Base-by-base conservation (phyloP, 2,113 vertebrate genomes). In the Siphamia tubifer region DNA sequence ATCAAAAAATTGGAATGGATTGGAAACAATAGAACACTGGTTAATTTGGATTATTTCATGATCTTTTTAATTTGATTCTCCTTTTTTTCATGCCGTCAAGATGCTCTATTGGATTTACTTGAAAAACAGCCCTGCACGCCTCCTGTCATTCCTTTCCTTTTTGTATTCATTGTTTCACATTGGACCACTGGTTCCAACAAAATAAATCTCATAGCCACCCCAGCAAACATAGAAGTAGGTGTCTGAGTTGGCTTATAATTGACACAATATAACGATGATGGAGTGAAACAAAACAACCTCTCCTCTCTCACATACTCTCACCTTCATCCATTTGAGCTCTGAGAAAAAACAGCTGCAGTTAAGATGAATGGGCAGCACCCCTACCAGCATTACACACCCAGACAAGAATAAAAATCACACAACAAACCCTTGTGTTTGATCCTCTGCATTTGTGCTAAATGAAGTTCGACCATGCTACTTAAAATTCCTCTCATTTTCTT, bases 261-360 rank as follows among this genome's bases (percentile, higher is more conserved):
- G 51, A 45, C 40, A 32, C 8, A 5, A 24, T 44, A 35, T 42
- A 24, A 34, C 39, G 30, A 21, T 25, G 30, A 69, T 34, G 20
- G 48, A 43, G 57, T 15, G 39, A 52, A 61, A 48, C 31, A 52
- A 70, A 61, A 61, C 68, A 53, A 60, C 57, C 31, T 55, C 57
- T 17, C 51, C 19, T 67, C 68, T 60, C 42, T 40, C 68, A 36
- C 42, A 67, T 5, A 48, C 24, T 38, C 44, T 44, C 25, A 48
- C 45, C 45, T 48, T 16, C 45, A 30, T 48, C 28, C 16, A 57
- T 35, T 39, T 47, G 8, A 75, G 49, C 8, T 56, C 24, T 21
- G 51, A 57, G 35, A 9, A 39, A 8, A 68, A 55, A 65, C 43
- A 23, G n/a, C 13, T 53, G 51, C n/a, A 35, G 64, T 30, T 40